Evolutionary conservation across 2,888 invertebrate genomes (phyloP).

Genomic region (Caenorhabditis sp.): DNA sequence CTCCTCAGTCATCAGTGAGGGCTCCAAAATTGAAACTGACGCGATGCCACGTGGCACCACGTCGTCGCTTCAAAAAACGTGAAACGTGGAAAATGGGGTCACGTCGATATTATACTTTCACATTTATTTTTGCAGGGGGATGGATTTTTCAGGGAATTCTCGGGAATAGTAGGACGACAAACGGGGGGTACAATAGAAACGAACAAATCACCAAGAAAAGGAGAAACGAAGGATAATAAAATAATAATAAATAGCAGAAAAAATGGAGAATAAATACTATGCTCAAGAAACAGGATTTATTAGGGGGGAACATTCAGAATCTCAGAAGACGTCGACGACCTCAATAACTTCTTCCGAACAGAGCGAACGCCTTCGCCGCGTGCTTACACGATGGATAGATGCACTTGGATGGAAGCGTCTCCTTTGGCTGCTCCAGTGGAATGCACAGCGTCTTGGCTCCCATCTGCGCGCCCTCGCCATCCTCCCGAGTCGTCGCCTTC

Average conservation of each 20-base stretch:
- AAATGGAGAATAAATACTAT: slow-evolving; percentile 44
- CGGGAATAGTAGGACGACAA: not conserved
- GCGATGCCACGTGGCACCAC: not conserved
- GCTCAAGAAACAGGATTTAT: slow-evolving; percentile 3
- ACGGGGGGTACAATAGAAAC: not conserved
- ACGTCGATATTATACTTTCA: slow-evolving; percentile 3
- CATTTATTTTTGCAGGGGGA: not conserved
- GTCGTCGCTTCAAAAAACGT: not conserved
- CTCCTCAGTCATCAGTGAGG: too few species aligned
- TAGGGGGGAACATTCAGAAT: not conserved
- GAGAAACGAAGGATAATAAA: not conserved
- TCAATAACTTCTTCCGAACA: slow-evolving; percentile 97
- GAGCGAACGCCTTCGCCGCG: slow-evolving; percentile 90
- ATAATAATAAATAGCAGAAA: slow-evolving; percentile 42
- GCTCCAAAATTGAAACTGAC: too few species aligned
- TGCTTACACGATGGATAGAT: slow-evolving; percentile 91
- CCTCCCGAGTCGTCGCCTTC: slow-evolving; percentile 87
- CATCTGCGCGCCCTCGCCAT: slow-evolving; percentile 86
- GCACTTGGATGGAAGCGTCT: slow-evolving; percentile 86
- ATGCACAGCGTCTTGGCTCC: slow-evolving; percentile 99
- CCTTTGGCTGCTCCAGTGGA: slow-evolving; percentile 89
- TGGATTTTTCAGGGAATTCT: not conserved
- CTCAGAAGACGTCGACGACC: not conserved
- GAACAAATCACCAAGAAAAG: not conserved
- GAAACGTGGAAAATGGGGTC: not conserved